A percentile compares a stretch with the other conserved stretches of the same genome.
These are phyloP conservation scores for Pyrgus malvae DNA, from an alignment of 2,888 invertebrate species.

Conservation along the genomic window DNA sequence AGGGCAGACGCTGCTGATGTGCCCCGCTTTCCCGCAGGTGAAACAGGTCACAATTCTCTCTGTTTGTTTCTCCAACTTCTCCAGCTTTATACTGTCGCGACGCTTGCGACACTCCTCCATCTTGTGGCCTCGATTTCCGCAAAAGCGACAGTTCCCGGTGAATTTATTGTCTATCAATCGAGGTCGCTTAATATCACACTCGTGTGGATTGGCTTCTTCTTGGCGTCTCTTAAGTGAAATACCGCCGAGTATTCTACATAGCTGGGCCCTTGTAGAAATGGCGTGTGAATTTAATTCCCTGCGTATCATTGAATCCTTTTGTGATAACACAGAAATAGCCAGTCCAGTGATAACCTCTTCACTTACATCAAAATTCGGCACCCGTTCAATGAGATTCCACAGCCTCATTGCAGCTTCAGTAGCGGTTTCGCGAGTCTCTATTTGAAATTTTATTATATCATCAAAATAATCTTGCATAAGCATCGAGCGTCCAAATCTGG, in stretches of 20 bases:
- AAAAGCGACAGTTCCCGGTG: neutral
- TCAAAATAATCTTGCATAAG: slow-evolving; percentile 6
- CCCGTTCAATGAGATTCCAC: slow-evolving; percentile 27
- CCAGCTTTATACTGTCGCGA: too few relatives aligned
- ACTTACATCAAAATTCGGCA: slow-evolving; percentile 6
- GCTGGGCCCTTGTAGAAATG: neutral
- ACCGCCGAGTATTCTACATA: neutral
- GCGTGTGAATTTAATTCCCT: neutral
- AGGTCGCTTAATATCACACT: neutral
- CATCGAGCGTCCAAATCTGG: neutral
- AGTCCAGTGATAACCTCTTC: neutral
- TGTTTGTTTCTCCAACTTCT: neutral
- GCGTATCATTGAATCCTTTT: neutral
- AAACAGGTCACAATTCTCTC: neutral
- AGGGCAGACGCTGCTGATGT: neutral
- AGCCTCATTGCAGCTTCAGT: slow-evolving; percentile 14
- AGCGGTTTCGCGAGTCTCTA: neutral
- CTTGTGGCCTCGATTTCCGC: neutral
- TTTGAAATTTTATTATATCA: neutral
- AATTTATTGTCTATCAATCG: neutral
- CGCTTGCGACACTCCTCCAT: too few relatives aligned
- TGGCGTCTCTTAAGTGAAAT: neutral
- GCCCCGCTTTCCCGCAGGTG: neutral
- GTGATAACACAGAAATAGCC: neutral
- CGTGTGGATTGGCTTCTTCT: neutral